Evolutionary conservation across 2,113 vertebrate species (phyloP).

Genomic region (Upupa epops): DNA sequence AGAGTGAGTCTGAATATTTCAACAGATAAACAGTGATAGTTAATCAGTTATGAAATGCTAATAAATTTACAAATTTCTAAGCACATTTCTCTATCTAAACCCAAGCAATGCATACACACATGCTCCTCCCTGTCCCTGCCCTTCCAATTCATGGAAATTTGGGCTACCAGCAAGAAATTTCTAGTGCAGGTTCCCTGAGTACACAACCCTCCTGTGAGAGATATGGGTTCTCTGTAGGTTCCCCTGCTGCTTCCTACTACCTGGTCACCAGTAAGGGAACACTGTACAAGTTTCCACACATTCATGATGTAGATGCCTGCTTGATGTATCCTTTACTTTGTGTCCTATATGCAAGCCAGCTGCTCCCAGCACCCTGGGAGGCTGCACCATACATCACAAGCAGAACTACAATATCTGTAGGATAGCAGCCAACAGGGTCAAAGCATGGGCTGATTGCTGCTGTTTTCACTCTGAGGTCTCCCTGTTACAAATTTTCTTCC

Average conservation of each 20-base stretch:
- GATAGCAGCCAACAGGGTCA: background rate
- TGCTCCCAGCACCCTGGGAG: background rate
- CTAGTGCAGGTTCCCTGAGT: background rate
- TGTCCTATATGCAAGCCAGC: background rate
- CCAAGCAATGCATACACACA: background rate
- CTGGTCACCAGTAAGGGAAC: too few species aligned
- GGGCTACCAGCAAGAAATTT: background rate
- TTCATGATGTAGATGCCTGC: too few species aligned
- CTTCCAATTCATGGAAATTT: too few species aligned
- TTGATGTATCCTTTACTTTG: rapidly evolving
- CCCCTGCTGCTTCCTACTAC: background rate
- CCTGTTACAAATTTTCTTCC: background rate
- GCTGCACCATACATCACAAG: background rate
- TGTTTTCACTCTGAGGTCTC: background rate
- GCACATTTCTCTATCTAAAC: background rate
- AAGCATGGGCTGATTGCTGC: rapidly evolving
- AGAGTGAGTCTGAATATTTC: background rate
- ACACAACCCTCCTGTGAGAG: background rate
- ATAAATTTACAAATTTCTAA: background rate
- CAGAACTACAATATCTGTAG: background rate
- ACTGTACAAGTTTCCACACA: too few species aligned
- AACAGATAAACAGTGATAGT: background rate
- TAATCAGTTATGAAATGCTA: background rate
- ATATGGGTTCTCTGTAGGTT: background rate
- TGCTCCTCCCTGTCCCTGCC: too few species aligned